phyloP scores from a whole-genome alignment of 2,888 invertebrate genomes.

The Nomada lathburiana region DNA sequence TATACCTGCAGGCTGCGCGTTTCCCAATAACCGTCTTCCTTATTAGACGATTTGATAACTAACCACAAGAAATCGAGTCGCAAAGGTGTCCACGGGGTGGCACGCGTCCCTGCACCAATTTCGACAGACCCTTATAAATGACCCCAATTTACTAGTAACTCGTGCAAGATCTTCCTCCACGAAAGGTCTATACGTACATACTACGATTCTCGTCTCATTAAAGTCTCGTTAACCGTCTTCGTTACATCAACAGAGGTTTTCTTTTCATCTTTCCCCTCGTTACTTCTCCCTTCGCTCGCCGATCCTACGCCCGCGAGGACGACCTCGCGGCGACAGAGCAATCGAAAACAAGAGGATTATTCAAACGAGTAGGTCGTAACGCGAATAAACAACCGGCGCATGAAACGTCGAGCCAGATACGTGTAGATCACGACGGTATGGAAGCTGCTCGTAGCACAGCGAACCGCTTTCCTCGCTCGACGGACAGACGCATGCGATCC shows the following conservation, averaged over 20 bases:
- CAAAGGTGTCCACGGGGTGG: no score
- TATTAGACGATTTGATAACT: no score
- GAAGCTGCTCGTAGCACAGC: slow-evolving; percentile 71
- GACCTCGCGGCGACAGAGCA: not conserved
- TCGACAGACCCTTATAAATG: no score
- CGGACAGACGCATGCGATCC: slow-evolving; percentile 47
- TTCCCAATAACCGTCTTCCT: no score
- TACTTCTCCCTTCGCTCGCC: not conserved
- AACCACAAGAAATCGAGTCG: no score
- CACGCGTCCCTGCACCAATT: no score
- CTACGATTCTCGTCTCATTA: not conserved
- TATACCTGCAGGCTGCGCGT: no score
- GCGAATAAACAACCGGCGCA: slow-evolving; percentile 32
- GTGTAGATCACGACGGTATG: slow-evolving; percentile 72
- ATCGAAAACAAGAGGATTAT: not conserved
- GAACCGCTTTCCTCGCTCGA: slow-evolving; percentile 59
- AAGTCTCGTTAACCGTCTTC: slow-evolving; percentile 2
- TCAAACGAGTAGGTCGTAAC: slow-evolving; percentile 27
- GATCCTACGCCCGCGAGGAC: not conserved
- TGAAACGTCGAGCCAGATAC: slow-evolving; percentile 48
- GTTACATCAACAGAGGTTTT: slow-evolving; percentile 12
- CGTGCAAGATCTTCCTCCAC: no score
- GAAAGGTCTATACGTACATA: no score
- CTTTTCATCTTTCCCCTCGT: not conserved
- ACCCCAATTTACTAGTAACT: no score